Base-by-base conservation (phyloP, 2,797 vertebrate species). In the Anguilla megastoma region DNA sequence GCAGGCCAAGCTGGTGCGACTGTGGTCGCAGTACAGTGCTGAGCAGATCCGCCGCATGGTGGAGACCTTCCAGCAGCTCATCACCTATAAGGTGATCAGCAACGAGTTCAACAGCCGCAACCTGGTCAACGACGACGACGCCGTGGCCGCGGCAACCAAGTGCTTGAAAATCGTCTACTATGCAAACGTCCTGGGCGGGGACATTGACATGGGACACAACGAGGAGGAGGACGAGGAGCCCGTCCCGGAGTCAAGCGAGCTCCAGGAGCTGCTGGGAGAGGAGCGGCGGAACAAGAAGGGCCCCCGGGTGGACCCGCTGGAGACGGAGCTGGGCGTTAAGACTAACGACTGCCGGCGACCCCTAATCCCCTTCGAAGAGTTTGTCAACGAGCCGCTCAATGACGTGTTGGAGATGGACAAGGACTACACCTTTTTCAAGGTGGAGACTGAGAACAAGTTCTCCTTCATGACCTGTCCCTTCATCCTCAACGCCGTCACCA, bases 381-480 rank as follows among this genome's bases (percentile, higher is more conserved):
- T 99, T 92, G 94, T 99, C 86, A 99, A 99, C 79, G 99, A 99
- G 93, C 98, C 98, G 16, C 94, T 99, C 90, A 99, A 99, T 85
- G 99, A 99, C 45, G 98, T 98, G 91, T 96, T 99, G 92, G 99
- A 99, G 95, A 99, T 99, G 99, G 98, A 99, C 96, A 99, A 99
- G 93, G 99, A 99, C 92, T 99, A 99, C 91, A 99, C 98, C 88
- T 99, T 99, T 94, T 99, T 99, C 94, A 99, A 99, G 93, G 98
- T 99, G 93, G 97, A 99, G 87, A 98, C 98, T 0, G 98, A 99
- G 93, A 98, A 97, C 86, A 99, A 99, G 94, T 99, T 99, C 94
- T 99, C 99, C 84, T 99, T 99, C 95, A 99, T 99, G 97, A 99
- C 96, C 86, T 99, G 99, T 92, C 99, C 99, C 71, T 99, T 99